phyloP scores from a whole-genome alignment of 2,888 invertebrate genomes.

The Sinopyrophorus schimmeli region DNA sequence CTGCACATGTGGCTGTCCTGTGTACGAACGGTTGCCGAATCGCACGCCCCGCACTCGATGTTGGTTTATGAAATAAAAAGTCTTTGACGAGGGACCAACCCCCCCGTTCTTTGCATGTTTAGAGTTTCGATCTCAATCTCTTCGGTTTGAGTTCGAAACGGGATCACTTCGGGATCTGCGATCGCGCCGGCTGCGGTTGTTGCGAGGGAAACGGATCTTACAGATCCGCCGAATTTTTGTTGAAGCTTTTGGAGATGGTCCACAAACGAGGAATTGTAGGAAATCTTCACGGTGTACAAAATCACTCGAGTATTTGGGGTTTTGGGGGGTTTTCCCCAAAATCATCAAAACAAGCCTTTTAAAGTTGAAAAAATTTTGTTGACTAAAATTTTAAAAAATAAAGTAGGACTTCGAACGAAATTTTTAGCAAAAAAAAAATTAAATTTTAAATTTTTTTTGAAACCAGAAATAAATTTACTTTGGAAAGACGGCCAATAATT shows the following conservation, averaged over 20 bases:
- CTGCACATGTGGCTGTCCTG: not conserved
- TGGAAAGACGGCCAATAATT: too few species aligned
- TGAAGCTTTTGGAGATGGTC: constrained; percentile 16
- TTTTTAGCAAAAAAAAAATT: too few species aligned
- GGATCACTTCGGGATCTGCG: constrained; percentile 3
- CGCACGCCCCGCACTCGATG: not conserved
- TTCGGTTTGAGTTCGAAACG: constrained; percentile 6
- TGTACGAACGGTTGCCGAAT: too few species aligned
- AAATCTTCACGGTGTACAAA: too few species aligned
- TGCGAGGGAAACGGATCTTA: not conserved
- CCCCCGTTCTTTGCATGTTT: constrained; percentile 13
- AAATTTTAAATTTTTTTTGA: too few species aligned
- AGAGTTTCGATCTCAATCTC: constrained; percentile 12
- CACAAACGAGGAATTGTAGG: constrained; percentile 7
- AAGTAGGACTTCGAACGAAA: too few species aligned
- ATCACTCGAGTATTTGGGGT: constrained; percentile 3
- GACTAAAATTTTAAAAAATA: too few species aligned
- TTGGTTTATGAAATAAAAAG: not conserved
- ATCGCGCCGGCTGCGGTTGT: not conserved
- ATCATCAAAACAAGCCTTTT: too few species aligned
- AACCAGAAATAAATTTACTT: too few species aligned
- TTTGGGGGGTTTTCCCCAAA: too few species aligned
- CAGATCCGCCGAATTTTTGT: constrained; percentile 12
- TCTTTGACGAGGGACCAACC: too few species aligned
- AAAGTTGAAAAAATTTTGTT: too few species aligned